Evolutionary conservation across 2,797 vertebrate genomes (phyloP).

Genomic region (Synanceia verrucosa): DNA sequence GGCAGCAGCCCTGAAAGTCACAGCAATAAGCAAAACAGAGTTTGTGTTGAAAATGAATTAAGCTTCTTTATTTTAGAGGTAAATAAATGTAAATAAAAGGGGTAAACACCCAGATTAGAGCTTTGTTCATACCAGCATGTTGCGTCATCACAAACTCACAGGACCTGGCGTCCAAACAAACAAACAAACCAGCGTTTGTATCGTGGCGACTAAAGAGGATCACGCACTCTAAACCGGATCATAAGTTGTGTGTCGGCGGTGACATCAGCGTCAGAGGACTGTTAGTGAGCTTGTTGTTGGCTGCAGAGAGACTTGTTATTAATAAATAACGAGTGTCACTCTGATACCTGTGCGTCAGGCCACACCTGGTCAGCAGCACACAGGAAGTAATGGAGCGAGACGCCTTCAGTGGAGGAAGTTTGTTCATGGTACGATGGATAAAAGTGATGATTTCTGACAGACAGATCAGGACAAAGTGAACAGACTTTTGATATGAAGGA

Average conservation of each 20-base stretch:
- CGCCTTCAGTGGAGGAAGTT: neutral
- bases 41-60: too few species aligned
- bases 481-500: neutral
- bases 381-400: slow-evolving; percentile 10
- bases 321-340: slow-evolving; percentile 66
- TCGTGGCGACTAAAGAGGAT: slow-evolving; percentile 40
- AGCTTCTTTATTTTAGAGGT: too few species aligned
- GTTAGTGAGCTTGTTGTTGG: neutral
- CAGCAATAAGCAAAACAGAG: too few species aligned
- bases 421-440: neutral
- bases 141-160: slow-evolving; percentile 17
- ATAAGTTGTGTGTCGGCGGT: slow-evolving; percentile 24
- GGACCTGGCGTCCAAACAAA: neutral
- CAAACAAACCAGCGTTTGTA: neutral
- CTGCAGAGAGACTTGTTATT: slow-evolving; percentile 13
- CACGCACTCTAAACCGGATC: slow-evolving; percentile 32
- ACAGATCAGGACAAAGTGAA: neutral
- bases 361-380: slow-evolving; percentile 50
- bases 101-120: too few species aligned
- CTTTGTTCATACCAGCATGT: slow-evolving; percentile 19
- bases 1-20: too few species aligned
- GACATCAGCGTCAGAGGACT: neutral
- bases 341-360: slow-evolving; percentile 54
- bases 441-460: neutral
- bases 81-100: too few species aligned